Conservation (phyloP, 2,113 vertebrate genomes). For the Trogon melanurus region DNA sequence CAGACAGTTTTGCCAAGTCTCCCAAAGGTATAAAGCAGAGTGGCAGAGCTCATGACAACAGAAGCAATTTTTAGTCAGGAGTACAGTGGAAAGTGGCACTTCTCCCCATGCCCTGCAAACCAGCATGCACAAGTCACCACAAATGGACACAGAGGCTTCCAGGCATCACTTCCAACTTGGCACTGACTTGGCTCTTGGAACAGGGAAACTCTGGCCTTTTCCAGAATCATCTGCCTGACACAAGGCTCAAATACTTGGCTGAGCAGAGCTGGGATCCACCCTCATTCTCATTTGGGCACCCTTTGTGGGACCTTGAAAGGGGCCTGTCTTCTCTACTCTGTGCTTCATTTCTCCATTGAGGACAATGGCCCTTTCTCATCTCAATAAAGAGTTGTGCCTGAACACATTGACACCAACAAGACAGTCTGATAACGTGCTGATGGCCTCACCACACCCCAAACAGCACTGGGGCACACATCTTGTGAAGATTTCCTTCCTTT, state of each 20-base stretch:
- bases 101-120: neutral
- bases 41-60: neutral
- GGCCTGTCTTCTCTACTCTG: neutral
- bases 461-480: neutral
- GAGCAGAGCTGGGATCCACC: neutral
- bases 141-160: neutral
- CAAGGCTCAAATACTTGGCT: slow-evolving; percentile 21
- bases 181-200: neutral
- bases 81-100: neutral
- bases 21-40: neutral
- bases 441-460: neutral
- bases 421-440: neutral
- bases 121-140: neutral
- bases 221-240: neutral
- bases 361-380: neutral
- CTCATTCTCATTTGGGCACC: neutral
- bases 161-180: neutral
- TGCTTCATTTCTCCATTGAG: neutral
- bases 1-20: neutral
- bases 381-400: neutral
- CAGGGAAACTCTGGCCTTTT: neutral
- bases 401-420: neutral
- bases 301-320: neutral
- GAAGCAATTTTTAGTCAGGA: neutral
- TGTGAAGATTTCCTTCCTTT: neutral